Base-by-base conservation (phyloP, 2,888 invertebrate genomes). In the Drosophila aldrichi region DNA sequence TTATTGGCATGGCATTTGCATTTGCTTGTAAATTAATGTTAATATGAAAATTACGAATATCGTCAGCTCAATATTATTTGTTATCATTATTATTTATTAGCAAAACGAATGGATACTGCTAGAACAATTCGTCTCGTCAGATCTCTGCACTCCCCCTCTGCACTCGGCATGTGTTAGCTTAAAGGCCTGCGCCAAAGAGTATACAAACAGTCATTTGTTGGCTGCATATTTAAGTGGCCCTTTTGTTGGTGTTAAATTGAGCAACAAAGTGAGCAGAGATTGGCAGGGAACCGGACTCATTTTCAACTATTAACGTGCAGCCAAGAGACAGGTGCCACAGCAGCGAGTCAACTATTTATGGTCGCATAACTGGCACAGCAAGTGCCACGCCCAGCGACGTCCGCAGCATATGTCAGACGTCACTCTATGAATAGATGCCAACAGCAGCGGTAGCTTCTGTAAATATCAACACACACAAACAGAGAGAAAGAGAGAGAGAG, bases 211-310 rank as follows among this genome's bases (percentile, higher is more conserved):
- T 49, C 32, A 9, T 34, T 20, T 22, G 60, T 56, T 44, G 49
- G 64, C 48, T 70, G 79, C 63, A 66, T 74, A 70, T 59, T 80
- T 81, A 83, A 83, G 87, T 83, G 82, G 77, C 66, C 41, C 66
- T 77, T 84, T 88, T 85, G 86, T 88, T 88, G 81, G 41, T 72
- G 88, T 88, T 88, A 88, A 85, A 85, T 85, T 85, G 88, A 82
- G 83, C 83, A 72, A 74, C 79, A 79, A 79, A 74, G 59, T 71
- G 82, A 72, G 69, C 74, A 18, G 55, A 25, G 43, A 43, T 49
- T 52, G 68, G 64, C 71, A 65, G 83, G 75, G 72, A 85, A 79
- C 85, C 79, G 85, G 67, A 72, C 81, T 79, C 86, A 73, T 72
- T 88, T 79, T 79, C 75, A 82, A 81, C 84, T 81, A 86, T 85